Conservation (phyloP, 2,888 invertebrate species). For the Calameuta idolon region DNA sequence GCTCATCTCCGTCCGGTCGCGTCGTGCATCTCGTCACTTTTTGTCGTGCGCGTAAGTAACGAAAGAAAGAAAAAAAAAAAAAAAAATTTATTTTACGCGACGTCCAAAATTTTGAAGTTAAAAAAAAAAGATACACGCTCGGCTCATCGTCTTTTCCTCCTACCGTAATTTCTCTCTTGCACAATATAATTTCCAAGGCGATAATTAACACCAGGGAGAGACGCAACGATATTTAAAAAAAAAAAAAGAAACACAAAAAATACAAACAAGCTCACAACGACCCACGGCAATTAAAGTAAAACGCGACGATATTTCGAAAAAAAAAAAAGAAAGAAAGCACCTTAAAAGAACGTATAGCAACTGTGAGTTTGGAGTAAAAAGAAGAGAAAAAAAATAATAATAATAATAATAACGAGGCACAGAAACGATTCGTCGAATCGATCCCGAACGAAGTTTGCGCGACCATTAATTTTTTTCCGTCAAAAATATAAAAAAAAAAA, state of each 20-base stretch:
- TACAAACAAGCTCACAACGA: slow-evolving; percentile 10
- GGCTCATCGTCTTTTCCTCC: background rate
- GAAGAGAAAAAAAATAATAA: slow-evolving; percentile 11
- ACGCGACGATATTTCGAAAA: background rate
- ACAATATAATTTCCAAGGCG: slow-evolving; percentile 48
- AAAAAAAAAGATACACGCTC: background rate
- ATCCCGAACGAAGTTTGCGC: background rate
- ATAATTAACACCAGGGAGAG: slow-evolving; percentile 19
- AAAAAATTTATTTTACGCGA: background rate
- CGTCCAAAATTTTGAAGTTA: background rate
- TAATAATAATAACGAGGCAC: slow-evolving; percentile 26
- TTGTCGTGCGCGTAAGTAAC: background rate
- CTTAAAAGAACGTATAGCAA: background rate
- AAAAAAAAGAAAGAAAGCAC: background rate
- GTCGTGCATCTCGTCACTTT: background rate
- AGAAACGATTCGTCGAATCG: background rate
- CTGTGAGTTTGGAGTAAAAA: slow-evolving; percentile 13
- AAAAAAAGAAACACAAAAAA: slow-evolving; percentile 13
- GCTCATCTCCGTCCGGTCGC: background rate
- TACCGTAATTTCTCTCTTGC: background rate
- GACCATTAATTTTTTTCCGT: background rate
- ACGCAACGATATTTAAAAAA: slow-evolving; percentile 28
- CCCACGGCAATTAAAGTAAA: background rate
- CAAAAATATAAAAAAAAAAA: background rate
- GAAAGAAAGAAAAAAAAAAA: background rate